Base-by-base conservation (phyloP, 2,113 vertebrate species). In the Mormoops blainvillei region DNA sequence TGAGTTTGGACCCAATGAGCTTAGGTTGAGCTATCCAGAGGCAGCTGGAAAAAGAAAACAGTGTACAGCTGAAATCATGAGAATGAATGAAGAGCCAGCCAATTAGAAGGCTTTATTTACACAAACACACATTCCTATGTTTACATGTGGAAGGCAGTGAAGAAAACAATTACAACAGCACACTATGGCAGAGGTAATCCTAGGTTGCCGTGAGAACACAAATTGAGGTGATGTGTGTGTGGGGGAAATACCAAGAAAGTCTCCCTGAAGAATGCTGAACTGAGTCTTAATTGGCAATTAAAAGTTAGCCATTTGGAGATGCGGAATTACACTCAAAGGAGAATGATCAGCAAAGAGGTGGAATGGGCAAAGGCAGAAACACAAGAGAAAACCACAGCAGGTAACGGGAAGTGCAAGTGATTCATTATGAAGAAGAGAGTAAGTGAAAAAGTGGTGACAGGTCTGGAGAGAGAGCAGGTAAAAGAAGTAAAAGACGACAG, bases 41-140 rank as follows among this genome's bases (percentile, higher is more conserved):
- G 61, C 31, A 87, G 52, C 33, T 87, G 71, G 33, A 87, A 95
- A 94, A 70, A 87, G 56, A 74, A 92, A 94, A 87, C 4, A n/a
- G 26, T 7, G 0, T 20, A 81, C 1, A 92, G 24, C 15, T 4
- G 16, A 91, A 70, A 65, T 73, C 71, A 77, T 31, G 50, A 87
- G 71, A 45, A 43, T 9, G 11, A 92, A 86, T 50, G 38, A 87
- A 81, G 65, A 82, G 31, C 45, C 61, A 68, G 68, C 11, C 22
- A 38, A 54, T 58, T n/a, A 83, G 38, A 65, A 78, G 56, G 43
- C 54, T 90, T 95, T 52, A 85, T 28, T 91, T 15, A 45, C 7
- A 93, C 63, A 41, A 92, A 94, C 11, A 71, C 26, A 86, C 54
- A 67, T 5, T 54, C 28, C 36, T 81, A 38, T 31, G 43, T 11